phyloP scores from a whole-genome alignment of 2,888 invertebrate genomes.

The Galerucella calmariensis region DNA sequence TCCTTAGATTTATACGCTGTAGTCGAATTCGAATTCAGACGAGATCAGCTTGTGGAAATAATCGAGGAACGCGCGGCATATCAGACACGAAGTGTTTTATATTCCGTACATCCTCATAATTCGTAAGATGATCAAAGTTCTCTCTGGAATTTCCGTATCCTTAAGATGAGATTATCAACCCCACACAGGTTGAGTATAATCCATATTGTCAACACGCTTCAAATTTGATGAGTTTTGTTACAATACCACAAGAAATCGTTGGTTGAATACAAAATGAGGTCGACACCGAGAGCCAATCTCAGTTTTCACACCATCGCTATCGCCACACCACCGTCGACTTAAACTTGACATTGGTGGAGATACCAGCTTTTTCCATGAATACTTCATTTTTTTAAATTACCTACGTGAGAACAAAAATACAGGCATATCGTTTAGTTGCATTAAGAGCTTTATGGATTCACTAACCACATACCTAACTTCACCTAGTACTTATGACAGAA shows the following conservation, averaged over 20 bases:
- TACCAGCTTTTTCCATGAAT: background rate
- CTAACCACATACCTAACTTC: too few relatives aligned
- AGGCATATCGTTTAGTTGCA: too few relatives aligned
- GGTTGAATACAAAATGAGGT: constrained; percentile 61
- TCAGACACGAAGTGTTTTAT: constrained; percentile 53
- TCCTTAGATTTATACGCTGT: constrained; percentile 30
- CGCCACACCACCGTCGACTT: constrained; percentile 5
- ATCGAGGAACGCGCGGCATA: constrained; percentile 43
- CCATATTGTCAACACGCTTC: constrained; percentile 65
- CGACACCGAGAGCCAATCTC: constrained; percentile 44
- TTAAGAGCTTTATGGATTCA: too few relatives aligned
- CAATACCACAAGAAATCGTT: constrained; percentile 60
- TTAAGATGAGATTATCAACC: constrained; percentile 65
- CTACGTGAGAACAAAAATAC: too few relatives aligned
- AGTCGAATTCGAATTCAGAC: constrained; percentile 38
- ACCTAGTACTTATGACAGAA: too few relatives aligned
- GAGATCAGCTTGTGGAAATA: constrained; percentile 44
- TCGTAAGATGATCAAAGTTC: constrained; percentile 66
- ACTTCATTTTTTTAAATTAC: too few relatives aligned
- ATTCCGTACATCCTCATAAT: constrained; percentile 62
- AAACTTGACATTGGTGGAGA: constrained; percentile 29
- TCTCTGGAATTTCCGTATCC: constrained; percentile 62
- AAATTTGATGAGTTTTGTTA: constrained; percentile 66
- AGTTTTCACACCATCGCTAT: constrained; percentile 34
- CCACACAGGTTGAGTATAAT: constrained; percentile 63